phyloP scores from a whole-genome alignment of 2,888 invertebrate species.

The Metacarcinus magister region DNA sequence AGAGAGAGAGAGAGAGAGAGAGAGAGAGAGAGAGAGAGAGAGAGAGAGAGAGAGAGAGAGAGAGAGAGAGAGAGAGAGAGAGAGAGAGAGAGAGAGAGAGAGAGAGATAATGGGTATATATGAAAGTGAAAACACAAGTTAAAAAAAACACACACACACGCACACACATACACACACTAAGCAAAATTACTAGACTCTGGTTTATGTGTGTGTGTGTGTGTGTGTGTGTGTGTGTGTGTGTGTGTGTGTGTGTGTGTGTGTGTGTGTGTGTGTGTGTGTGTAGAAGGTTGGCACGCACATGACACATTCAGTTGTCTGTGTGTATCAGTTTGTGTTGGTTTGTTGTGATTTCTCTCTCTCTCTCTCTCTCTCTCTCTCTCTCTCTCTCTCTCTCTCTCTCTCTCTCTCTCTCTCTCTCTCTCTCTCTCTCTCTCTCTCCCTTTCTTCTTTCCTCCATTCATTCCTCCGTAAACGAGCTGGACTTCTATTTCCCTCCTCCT shows the following conservation, averaged over 20 bases:
- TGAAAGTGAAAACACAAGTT: background rate
- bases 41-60: background rate
- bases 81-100: no score
- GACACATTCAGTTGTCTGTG: no score
- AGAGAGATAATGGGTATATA: background rate
- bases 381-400: constrained; percentile 54
- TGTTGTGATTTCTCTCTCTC: no score
- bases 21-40: no score
- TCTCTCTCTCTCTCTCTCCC: constrained; percentile 14
- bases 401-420: background rate
- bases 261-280: constrained; percentile 52
- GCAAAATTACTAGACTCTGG: no score
- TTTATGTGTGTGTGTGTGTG: constrained; percentile 58
- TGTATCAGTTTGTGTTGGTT: no score
- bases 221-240: constrained; percentile 59
- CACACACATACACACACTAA: background rate
- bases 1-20: background rate
- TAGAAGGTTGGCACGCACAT: background rate
- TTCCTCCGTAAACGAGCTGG: background rate
- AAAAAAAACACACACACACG: background rate
- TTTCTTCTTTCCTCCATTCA: no score
- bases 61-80: background rate
- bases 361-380: constrained; percentile 7
- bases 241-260: constrained; percentile 61
- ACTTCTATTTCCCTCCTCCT: background rate